Evolutionary conservation across 2,888 invertebrate species (phyloP).

Genomic region (Clistopyga incitator): DNA sequence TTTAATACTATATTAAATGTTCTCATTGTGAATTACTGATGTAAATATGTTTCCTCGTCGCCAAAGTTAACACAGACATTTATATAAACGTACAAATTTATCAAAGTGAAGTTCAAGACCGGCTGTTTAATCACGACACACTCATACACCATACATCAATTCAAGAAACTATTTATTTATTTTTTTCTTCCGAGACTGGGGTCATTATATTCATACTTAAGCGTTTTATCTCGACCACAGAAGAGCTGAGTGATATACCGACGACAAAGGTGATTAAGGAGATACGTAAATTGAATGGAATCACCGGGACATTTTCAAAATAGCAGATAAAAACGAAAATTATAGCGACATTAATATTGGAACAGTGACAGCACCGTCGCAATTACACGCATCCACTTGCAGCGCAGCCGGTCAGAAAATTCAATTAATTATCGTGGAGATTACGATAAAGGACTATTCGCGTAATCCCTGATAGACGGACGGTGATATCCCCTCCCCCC

Average conservation of each 20-base stretch:
- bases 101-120: neutral
- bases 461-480: neutral
- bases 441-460: conserved; percentile 15
- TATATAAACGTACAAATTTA: no score
- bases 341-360: neutral
- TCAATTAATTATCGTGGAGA: neutral
- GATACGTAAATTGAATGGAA: neutral
- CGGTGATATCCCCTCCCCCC: neutral
- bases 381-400: neutral
- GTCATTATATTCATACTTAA: neutral
- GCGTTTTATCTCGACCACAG: neutral
- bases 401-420: neutral
- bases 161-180: neutral
- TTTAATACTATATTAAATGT: no score
- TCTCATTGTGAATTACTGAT: neutral
- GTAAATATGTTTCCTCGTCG: neutral
- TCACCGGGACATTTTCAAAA: neutral
- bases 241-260: neutral
- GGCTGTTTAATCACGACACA: neutral
- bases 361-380: neutral
- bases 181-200: neutral
- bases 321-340: neutral
- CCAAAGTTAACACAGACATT: neutral
- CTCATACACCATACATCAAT: neutral
- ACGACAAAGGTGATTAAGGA: neutral